Conservation (phyloP, 2,113 vertebrate genomes). For the Podarcis raffonei region DNA sequence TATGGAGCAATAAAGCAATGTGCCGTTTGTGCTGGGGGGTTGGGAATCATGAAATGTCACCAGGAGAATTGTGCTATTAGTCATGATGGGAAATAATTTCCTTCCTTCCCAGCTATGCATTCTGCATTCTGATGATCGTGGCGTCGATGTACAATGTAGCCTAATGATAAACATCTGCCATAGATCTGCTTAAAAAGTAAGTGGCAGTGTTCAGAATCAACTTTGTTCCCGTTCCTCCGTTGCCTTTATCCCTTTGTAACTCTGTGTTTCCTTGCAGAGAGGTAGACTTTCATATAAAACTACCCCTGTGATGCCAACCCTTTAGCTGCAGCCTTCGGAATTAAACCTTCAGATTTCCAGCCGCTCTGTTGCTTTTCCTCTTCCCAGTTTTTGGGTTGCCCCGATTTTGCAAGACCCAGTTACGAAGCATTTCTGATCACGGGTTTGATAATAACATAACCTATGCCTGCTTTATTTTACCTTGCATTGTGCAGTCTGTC, state of each 20-base stretch:
- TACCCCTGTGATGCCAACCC: not conserved
- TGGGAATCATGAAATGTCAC: not conserved
- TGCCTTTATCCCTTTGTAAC: not conserved
- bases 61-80: slow-evolving; percentile 18
- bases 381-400: not conserved
- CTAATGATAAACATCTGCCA: not conserved
- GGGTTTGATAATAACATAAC: no score
- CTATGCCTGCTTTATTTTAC: no score
- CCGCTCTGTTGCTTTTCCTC: not conserved
- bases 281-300: not conserved
- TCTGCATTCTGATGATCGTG: not conserved
- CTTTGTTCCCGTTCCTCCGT: not conserved
- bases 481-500: no score
- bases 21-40: not conserved
- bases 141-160: not conserved
- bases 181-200: not conserved
- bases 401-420: no score
- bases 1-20: slow-evolving; percentile 35
- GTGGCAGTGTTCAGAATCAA: not conserved
- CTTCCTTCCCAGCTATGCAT: not conserved
- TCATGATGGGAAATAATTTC: not conserved
- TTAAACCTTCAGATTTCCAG: not conserved
- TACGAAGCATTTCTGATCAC: no score
- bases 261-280: not conserved
- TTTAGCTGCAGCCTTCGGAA: not conserved